phyloP scores from a whole-genome alignment of 1,140 invertebrate genomes.

The Elysia chlorotica region DNA sequence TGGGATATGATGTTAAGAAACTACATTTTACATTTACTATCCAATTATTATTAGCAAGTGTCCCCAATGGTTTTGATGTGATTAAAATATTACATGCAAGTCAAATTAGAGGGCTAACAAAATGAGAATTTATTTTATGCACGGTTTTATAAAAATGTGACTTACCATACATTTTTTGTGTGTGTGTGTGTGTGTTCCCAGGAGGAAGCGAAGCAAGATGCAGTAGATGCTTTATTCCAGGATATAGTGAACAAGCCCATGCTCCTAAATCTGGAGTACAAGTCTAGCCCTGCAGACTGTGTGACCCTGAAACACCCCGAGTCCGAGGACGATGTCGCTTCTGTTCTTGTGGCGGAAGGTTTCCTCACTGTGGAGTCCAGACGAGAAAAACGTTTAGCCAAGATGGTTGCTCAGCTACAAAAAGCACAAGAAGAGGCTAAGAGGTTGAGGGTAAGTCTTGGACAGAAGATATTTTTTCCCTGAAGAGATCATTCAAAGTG shows the following conservation, averaged over 20 bases:
- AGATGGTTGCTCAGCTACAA: slow-evolving; percentile 82
- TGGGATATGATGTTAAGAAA: no score
- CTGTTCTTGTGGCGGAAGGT: slow-evolving; percentile 84
- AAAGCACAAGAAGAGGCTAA: slow-evolving; percentile 85
- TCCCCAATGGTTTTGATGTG: no score
- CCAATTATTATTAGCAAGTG: no score
- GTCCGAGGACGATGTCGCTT: slow-evolving; percentile 77
- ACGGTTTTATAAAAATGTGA: no score
- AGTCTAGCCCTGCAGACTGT: slow-evolving; percentile 67
- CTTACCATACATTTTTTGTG: no score
- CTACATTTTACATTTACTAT: no score
- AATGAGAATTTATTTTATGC: no score
- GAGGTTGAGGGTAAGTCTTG: slow-evolving; percentile 68
- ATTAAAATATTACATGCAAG: no score
- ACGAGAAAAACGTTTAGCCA: slow-evolving; percentile 79
- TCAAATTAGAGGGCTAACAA: no score
- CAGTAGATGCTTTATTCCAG: slow-evolving; percentile 67
- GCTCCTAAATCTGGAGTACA: slow-evolving; percentile 67
- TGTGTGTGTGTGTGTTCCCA: no score
- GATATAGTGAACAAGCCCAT: slow-evolving; percentile 59
- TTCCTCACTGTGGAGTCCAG: slow-evolving; percentile 80
- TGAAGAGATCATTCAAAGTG: no score
- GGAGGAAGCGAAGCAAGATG: slow-evolving; percentile 79
- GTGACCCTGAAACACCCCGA: slow-evolving; percentile 73
- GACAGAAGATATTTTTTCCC: no score